A percentile compares a stretch with the other conserved stretches of the same genome.
Evolutionary conservation across 2,113 vertebrate genomes (phyloP).

Genomic region (Taurulus bubalis): DNA sequence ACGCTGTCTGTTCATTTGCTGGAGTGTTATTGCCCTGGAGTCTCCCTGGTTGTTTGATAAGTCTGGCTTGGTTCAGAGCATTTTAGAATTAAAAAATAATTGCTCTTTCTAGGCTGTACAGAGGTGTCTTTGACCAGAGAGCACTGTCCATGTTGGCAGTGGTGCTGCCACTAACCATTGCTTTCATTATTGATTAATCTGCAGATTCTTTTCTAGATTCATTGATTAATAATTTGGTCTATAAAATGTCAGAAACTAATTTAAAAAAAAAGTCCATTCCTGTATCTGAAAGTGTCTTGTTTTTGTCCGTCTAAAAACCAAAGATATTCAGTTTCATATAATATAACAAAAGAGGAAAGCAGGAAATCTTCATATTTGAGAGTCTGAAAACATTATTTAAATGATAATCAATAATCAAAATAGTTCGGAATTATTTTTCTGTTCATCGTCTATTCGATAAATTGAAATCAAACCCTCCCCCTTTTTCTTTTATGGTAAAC

Average conservation of each 20-base stretch:
- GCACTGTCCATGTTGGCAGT: not conserved
- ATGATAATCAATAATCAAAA: too few relatives aligned
- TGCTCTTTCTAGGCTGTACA: not conserved
- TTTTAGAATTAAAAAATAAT: constrained; percentile 35
- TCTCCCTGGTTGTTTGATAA: constrained; percentile 25
- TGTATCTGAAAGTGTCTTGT: not conserved
- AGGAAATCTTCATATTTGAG: not conserved
- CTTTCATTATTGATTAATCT: not conserved
- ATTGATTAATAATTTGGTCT: not conserved
- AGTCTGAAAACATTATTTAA: not conserved
- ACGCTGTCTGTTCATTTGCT: constrained; percentile 74
- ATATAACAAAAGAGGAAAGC: not conserved
- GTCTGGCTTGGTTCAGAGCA: constrained; percentile 11
- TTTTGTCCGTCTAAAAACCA: not conserved
- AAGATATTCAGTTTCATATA: not conserved
- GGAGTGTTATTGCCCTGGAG: constrained; percentile 23
- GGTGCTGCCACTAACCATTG: not conserved
- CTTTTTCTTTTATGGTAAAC: not conserved
- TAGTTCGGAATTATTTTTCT: not conserved
- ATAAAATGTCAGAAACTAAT: not conserved
- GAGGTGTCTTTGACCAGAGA: constrained; percentile 13
- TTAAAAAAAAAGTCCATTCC: not conserved
- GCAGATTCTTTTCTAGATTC: not conserved
- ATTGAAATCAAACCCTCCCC: not conserved
- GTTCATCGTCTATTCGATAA: not conserved